phyloP scores from a whole-genome alignment of 2,888 invertebrate genomes.

The Stramonita haemastoma region DNA sequence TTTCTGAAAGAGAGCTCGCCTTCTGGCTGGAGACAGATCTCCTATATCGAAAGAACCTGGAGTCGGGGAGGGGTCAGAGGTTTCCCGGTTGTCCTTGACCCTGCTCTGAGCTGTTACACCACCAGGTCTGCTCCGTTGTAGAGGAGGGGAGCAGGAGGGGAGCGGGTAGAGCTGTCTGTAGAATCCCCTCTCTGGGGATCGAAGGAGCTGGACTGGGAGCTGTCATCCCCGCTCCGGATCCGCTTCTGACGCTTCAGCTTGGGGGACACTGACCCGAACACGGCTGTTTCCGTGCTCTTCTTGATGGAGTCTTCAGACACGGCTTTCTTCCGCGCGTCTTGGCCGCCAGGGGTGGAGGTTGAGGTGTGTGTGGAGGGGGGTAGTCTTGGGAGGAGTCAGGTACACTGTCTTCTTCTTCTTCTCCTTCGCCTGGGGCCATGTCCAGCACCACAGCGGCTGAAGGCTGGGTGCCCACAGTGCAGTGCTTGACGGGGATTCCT shows the following conservation, averaged over 20 bases:
- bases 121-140: neutral
- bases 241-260: constrained; percentile 47
- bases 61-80: neutral
- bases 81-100: neutral
- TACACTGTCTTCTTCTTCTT: too few species aligned
- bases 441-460: constrained; percentile 35
- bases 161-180: neutral
- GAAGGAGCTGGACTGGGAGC: constrained; percentile 22
- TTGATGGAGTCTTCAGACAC: constrained; percentile 36
- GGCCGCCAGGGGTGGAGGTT: neutral
- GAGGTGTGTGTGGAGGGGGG: neutral
- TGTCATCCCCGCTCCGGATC: constrained; percentile 22
- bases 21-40: neutral
- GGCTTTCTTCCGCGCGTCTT: neutral
- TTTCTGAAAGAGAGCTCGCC: neutral
- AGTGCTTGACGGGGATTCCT: constrained; percentile 36
- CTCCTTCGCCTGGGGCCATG: neutral
- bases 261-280: constrained; percentile 51
- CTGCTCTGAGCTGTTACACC: neutral
- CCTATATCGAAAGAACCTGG: neutral
- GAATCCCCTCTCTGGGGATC: constrained; percentile 19
- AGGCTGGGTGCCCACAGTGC: constrained; percentile 31
- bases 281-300: constrained; percentile 42
- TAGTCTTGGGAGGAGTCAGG: neutral
- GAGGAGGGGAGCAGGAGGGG: constrained; percentile 18